Percentiles rank a stretch among this genome's conserved stretches.
Conservation (phyloP, 2,113 vertebrate genomes). For the Tychaedon coryphoeus region DNA sequence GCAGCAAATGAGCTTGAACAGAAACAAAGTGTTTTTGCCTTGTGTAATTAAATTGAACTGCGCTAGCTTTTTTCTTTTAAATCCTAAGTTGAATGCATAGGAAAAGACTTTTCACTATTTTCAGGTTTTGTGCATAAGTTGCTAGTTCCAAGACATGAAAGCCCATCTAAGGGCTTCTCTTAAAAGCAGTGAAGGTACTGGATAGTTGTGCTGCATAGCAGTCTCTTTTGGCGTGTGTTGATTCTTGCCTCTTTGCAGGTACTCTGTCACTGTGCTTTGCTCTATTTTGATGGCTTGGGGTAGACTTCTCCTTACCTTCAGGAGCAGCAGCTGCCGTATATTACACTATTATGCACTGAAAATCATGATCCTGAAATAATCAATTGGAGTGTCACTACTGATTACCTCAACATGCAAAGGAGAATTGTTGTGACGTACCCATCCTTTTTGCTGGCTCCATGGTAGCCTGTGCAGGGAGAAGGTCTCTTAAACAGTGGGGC, state of each 20-base stretch:
- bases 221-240: not conserved
- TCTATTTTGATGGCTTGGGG: not conserved
- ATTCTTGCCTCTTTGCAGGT: not conserved
- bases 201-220: not conserved
- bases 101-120: not conserved
- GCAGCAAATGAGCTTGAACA: not conserved
- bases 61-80: not conserved
- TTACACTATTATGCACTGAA: not conserved
- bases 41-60: not conserved
- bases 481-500: not conserved
- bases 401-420: not conserved
- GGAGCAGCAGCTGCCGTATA: not conserved
- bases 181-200: not conserved
- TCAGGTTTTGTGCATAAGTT: not conserved
- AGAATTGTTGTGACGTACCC: not conserved
- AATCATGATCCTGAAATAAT: not conserved
- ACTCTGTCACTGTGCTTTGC: not conserved
- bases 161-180: fast-evolving
- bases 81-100: not conserved
- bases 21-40: not conserved
- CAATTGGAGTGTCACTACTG: fast-evolving
- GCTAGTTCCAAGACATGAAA: not conserved
- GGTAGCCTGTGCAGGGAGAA: not conserved
- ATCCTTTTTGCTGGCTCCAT: not conserved
- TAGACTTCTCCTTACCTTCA: not conserved